Evolutionary conservation across 2,113 vertebrate species (phyloP).

Genomic region (Anser cygnoides): DNA sequence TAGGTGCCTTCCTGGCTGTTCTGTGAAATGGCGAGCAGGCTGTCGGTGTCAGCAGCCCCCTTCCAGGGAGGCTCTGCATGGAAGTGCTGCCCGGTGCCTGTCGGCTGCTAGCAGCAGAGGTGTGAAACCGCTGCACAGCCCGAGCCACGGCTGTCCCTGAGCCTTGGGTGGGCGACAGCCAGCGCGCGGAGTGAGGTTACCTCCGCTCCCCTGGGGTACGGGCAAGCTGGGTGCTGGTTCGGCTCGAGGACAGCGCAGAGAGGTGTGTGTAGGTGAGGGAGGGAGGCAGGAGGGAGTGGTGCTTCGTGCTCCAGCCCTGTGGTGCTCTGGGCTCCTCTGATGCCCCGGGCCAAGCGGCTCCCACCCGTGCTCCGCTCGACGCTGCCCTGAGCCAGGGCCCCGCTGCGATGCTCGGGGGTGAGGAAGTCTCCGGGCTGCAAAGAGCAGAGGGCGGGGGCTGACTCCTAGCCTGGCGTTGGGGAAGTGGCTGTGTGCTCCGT

Average conservation of each 20-base stretch:
- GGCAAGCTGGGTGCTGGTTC: not conserved
- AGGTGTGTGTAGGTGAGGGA: not conserved
- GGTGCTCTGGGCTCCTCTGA: not conserved
- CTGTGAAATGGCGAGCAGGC: not conserved
- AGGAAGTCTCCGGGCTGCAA: not conserved
- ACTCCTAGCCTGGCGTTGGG: not conserved
- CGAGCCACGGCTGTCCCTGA: not conserved
- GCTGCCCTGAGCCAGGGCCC: not conserved
- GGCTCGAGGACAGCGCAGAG: not conserved
- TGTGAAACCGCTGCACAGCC: not conserved
- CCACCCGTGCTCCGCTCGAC: not conserved
- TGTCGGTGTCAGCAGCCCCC: fast-evolving
- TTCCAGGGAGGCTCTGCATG: not conserved
- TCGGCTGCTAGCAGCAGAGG: fast-evolving
- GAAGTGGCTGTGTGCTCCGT: not conserved
- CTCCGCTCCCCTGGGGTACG: not conserved
- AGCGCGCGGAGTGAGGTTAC: fast-evolving
- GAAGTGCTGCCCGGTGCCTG: too few species aligned
- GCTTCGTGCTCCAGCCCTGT: not conserved
- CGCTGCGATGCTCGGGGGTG: not conserved
- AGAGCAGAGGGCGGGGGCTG: not conserved
- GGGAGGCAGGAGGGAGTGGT: not conserved
- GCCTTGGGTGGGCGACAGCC: not conserved
- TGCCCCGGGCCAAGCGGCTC: not conserved
- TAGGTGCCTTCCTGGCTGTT: not conserved